Conservation (phyloP, 2,113 vertebrate genomes). For the Eurystomus gularis region DNA sequence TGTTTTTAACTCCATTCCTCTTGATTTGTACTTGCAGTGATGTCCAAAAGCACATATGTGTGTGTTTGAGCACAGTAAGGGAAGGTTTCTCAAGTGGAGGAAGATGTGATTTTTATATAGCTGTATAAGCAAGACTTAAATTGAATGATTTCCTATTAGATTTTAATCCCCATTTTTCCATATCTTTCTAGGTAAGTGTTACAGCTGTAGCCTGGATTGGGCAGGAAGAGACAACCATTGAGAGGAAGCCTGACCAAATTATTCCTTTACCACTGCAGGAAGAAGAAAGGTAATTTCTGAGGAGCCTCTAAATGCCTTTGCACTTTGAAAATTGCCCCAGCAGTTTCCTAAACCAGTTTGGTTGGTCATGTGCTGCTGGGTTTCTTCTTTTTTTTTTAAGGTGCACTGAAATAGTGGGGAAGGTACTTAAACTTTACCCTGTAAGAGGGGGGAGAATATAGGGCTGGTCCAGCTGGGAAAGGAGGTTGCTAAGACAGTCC, state of each 20-base stretch:
- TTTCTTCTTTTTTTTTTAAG: not conserved
- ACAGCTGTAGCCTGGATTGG: slow-evolving; percentile 7
- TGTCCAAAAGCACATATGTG: not conserved
- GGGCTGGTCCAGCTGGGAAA: not conserved
- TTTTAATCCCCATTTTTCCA: not conserved
- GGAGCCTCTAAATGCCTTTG: not conserved
- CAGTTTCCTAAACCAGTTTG: not conserved
- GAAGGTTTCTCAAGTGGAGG: not conserved
- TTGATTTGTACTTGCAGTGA: not conserved
- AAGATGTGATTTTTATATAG: not conserved
- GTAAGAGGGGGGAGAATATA: not conserved
- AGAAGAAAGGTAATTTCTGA: slow-evolving; percentile 54
- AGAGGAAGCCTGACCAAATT: slow-evolving; percentile 48
- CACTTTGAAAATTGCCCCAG: not conserved
- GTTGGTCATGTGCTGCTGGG: not conserved
- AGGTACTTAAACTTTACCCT: not conserved
- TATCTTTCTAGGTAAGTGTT: not conserved
- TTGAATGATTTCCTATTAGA: not conserved
- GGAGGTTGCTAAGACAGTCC: not conserved
- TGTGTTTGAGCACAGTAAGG: not conserved
- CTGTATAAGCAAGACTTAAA: not conserved
- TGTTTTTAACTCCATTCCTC: not conserved
- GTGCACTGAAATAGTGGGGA: accelerated
- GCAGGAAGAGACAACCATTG: slow-evolving; percentile 37
- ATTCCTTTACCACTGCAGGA: slow-evolving; percentile 33